phyloP scores from a whole-genome alignment of 1,140 invertebrate genomes.

The Macrocentrus cingulum region DNA sequence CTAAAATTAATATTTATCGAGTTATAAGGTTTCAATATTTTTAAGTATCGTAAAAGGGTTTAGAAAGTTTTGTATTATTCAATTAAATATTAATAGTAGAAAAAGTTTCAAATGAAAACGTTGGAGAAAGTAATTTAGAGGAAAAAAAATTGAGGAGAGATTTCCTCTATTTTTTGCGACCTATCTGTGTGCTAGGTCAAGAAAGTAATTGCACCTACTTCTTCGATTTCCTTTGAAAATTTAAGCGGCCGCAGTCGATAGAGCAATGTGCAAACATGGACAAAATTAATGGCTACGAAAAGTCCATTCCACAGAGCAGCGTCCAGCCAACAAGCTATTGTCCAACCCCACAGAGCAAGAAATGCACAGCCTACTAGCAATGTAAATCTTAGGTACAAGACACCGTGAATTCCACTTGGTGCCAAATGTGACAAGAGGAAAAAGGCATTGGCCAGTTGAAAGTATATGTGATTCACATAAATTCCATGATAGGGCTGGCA shows the following conservation, averaged over 20 bases:
- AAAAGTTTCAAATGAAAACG: no score
- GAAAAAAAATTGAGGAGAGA: no score
- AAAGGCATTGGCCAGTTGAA: slow-evolving; percentile 82
- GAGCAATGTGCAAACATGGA: slow-evolving; percentile 78
- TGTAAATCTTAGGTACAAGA: slow-evolving; percentile 75
- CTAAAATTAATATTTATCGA: no score
- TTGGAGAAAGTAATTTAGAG: no score
- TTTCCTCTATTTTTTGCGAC: no score
- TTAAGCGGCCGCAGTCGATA: slow-evolving; percentile 80
- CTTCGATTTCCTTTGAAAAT: slow-evolving; percentile 83
- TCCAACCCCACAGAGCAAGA: slow-evolving; percentile 79
- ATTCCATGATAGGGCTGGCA: slow-evolving; percentile 58
- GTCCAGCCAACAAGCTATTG: slow-evolving; percentile 81
- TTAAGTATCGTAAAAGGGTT: no score
- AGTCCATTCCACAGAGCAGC: slow-evolving; percentile 83
- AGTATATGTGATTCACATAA: slow-evolving; percentile 72
- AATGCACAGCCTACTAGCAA: slow-evolving; percentile 77
- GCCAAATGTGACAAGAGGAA: slow-evolving; percentile 80
- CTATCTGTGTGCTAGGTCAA: no score
- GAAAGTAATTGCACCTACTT: slow-evolving; percentile 68
- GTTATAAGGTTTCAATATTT: no score
- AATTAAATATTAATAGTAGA: no score
- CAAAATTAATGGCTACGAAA: slow-evolving; percentile 80
- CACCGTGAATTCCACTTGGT: slow-evolving; percentile 75
- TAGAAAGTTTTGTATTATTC: no score